Evolutionary conservation across 2,797 vertebrate genomes (phyloP), one percentile per base, ranked within the genome.

Genomic region (Limosa lapponica): DNA sequence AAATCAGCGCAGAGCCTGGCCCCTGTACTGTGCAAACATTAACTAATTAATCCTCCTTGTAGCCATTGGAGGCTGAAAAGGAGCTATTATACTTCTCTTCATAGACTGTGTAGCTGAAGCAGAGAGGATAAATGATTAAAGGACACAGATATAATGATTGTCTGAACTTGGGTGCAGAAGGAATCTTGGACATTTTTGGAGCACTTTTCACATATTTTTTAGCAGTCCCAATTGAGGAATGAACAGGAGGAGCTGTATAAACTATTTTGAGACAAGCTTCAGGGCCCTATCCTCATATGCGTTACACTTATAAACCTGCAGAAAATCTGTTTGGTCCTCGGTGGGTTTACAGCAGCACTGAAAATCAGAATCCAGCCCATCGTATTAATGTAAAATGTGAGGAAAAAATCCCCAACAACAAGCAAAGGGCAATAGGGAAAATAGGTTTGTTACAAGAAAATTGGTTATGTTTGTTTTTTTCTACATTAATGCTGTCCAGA

Each of bases 41-140:
- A 95, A 90, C 91, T 95, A 94, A 95, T 95, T 95, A 95, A 95
- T 92, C 89, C 65, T 73, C n/a, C 55, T 90, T 59, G 84, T 32
- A 57, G 59, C 59, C 67, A 48, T 44, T 54, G 48, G 67, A 92
- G 61, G 57, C 51, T 96, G 88, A 41, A 89, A 82, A 93, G 67
- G 41, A 67, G 34, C 72, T 93, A 59, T 88, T 87, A 46, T 88
- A 62, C 55, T 84, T 72, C 37, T 78, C 46, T 80, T 95, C 78
- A 74, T 27, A 46, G 24, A 65, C 6, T 24, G 9, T 82, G 64
- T 80, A 87, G 74, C 55, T 65, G 90, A 79, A 89, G 70, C 37
- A 58, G 52, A 28, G 59, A 88, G 20, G 83, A 37, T 69, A 65
- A 87, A 95, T 71, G 74, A 89, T 92, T 82, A 78, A 95, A 93